Evolutionary conservation across 2,797 vertebrate genomes (phyloP), one percentile per base, ranked within the genome.

Genomic region (Leuciscus waleckii): DNA sequence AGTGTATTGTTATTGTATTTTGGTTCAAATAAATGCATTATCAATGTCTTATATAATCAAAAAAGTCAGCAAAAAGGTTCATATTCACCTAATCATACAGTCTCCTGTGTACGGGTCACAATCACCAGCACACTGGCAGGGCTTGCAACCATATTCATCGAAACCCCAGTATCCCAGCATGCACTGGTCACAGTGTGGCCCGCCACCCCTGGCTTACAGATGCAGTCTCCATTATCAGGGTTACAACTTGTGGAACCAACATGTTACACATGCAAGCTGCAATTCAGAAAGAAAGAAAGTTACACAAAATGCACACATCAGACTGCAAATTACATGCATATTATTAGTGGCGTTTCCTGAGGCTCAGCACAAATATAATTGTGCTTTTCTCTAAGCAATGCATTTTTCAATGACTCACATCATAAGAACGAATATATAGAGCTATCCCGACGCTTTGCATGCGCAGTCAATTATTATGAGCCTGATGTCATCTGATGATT

Each of bases 161-260:
- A 99, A 97, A 82, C 97, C 98, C 98, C 98, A 99, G 93, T 98
- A 99, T 86, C 98, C 97, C 23, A 97, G 96, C 93, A 98, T 97
- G 90, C 98, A 99, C 88, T 89, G 95, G 93, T 99, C 97, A 0
- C 98, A 98, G 79, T 88, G 94, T 49, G 94, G 94, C 23, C 97
- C 97, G 0, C 96, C 54, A 99, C 97, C 0, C 98, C 98, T 0
- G 97, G 97, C 90, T 98, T 99, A 91, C 98, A 99, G 91, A 97
- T 94, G 63, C 98, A 99, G 92, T 98, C 95, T 0, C 98, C 97
- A 0, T 95, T 97, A 90, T 94, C 93, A 82, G 97, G 96, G 91
- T 98, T 97, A 41, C 98, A 99, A 63, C 88, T 29, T 68, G 96
- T 93, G 0, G 97, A 97, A 88, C 98, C 98, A 90, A 95, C 56